phyloP scores from a whole-genome alignment of 2,113 vertebrate genomes.

The Sphaerodactylus townsendi region DNA sequence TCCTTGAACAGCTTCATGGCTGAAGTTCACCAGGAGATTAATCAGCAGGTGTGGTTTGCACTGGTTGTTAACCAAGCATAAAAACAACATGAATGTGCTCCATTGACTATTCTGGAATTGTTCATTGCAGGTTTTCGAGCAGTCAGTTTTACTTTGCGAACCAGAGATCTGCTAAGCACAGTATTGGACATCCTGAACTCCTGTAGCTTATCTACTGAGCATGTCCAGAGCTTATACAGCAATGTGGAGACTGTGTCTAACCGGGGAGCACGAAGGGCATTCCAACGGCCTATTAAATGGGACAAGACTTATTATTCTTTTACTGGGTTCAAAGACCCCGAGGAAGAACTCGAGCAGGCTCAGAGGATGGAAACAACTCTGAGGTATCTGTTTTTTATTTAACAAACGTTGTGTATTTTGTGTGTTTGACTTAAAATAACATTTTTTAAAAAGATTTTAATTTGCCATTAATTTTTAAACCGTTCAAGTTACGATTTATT shows the following conservation, averaged over 20 bases:
- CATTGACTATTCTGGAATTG: slow-evolving; percentile 53
- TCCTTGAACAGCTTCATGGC: not conserved
- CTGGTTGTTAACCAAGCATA: slow-evolving; percentile 4
- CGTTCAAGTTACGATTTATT: no score
- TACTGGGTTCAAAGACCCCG: slow-evolving; percentile 92
- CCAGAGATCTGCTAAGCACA: slow-evolving; percentile 88
- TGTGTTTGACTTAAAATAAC: not conserved
- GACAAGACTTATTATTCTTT: slow-evolving; percentile 93
- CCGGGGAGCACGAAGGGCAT: slow-evolving; percentile 53
- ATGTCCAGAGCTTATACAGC: slow-evolving; percentile 75
- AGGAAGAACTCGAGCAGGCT: slow-evolving; percentile 88
- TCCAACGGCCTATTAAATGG: slow-evolving; percentile 92
- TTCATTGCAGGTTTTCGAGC: slow-evolving; percentile 86
- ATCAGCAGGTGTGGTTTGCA: not conserved
- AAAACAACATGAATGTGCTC: slow-evolving; percentile 7
- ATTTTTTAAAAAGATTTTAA: not conserved
- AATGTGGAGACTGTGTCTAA: slow-evolving; percentile 51
- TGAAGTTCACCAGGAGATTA: not conserved
- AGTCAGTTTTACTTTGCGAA: slow-evolving; percentile 90
- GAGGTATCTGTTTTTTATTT: slow-evolving; percentile 69
- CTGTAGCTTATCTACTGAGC: slow-evolving; percentile 90
- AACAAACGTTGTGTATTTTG: not conserved
- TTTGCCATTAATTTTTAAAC: not conserved
- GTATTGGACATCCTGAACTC: slow-evolving; percentile 90
- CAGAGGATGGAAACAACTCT: slow-evolving; percentile 83